Conservation (phyloP, 2,797 vertebrate species). For the Lithobates sylvaticus region DNA sequence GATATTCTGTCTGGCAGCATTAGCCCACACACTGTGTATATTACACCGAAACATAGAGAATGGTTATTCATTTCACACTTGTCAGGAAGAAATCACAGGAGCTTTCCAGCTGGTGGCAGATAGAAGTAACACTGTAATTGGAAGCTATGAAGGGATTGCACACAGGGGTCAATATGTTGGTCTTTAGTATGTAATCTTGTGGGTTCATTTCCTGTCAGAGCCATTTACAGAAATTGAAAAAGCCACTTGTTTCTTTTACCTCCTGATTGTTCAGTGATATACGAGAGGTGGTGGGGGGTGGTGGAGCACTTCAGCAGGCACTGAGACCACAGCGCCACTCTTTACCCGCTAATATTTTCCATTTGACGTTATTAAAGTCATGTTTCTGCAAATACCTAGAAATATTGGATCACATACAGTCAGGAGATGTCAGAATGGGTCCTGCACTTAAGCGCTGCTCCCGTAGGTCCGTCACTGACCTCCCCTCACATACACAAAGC, state of each 20-base stretch:
- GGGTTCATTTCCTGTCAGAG: conserved; percentile 31
- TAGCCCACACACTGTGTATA: conserved; percentile 13
- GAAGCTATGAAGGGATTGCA: neutral
- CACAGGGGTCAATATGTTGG: conserved; percentile 21
- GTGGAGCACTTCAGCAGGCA: neutral
- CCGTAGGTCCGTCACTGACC: conserved; percentile 44
- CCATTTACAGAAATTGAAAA: conserved; percentile 42
- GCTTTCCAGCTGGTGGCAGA: conserved; percentile 19
- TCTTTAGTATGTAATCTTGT: conserved; percentile 42
- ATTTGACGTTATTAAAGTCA: conserved; percentile 15
- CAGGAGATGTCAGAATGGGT: conserved; percentile 32
- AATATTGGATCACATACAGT: conserved; percentile 33
- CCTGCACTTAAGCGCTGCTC: neutral
- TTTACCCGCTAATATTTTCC: neutral
- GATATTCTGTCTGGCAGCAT: conserved; percentile 3
- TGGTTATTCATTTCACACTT: conserved; percentile 8
- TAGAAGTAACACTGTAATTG: conserved; percentile 14
- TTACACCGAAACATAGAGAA: conserved; percentile 13
- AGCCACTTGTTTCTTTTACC: conserved; percentile 41
- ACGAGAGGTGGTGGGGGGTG: neutral
- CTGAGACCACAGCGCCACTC: neutral
- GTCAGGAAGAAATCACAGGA: conserved; percentile 17
- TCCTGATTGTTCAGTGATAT: conserved; percentile 33
- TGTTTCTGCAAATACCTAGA: conserved; percentile 32
- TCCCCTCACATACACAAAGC: conserved; percentile 35